A percentile compares a stretch with the other conserved stretches of the same genome.
Evolutionary conservation across 2,113 vertebrate genomes (phyloP).

Genomic region (Donacobius atricapilla): DNA sequence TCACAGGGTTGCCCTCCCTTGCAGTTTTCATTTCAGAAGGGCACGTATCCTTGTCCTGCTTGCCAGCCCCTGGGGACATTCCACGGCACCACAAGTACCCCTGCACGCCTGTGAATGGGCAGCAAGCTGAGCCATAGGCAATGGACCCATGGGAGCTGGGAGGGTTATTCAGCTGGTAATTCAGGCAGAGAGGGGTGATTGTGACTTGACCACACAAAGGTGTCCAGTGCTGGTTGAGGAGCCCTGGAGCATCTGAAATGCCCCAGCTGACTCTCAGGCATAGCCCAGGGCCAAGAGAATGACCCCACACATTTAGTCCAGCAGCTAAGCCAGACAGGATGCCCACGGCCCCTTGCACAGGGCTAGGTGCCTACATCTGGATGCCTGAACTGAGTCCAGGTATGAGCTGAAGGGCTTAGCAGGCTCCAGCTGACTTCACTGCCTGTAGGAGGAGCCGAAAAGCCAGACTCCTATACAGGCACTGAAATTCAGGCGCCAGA

Average conservation of each 20-base stretch:
- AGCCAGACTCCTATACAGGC: fast-evolving
- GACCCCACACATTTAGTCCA: background rate
- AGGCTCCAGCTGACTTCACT: background rate
- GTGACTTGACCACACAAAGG: fast-evolving
- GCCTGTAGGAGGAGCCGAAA: background rate
- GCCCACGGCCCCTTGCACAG: fast-evolving
- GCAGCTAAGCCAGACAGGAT: background rate
- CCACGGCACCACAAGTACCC: background rate
- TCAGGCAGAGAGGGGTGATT: fast-evolving
- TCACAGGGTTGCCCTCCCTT: background rate
- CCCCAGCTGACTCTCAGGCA: background rate
- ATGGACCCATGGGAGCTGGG: fast-evolving
- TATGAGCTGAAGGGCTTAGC: background rate
- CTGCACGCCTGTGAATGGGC: background rate
- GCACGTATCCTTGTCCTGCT: background rate
- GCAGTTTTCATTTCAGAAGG: background rate
- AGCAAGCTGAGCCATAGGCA: background rate
- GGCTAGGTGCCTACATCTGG: background rate
- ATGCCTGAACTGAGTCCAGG: background rate
- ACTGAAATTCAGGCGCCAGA: background rate
- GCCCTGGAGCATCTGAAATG: background rate
- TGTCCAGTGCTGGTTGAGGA: background rate
- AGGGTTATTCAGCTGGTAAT: background rate
- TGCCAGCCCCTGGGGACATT: background rate
- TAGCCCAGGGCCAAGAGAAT: background rate